Evolutionary conservation across 2,888 invertebrate genomes (phyloP), one percentile per base, ranked within the genome.

Genomic region (Apodemia zela): DNA sequence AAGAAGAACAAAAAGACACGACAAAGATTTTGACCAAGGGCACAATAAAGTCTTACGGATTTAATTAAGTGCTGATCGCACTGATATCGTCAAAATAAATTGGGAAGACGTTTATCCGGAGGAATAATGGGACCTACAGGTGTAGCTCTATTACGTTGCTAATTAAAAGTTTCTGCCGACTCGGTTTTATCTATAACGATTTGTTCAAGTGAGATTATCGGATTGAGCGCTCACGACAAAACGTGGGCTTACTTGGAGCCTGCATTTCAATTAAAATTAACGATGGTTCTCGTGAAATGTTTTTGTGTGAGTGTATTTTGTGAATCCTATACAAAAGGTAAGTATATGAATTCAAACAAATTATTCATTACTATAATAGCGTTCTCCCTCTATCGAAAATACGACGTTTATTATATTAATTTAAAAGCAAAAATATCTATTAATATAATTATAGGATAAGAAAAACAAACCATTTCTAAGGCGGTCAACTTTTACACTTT

Each of bases 111-210:
- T 62, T 67, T 68, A 70, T 72, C 70, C 60, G 33, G 59, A 57
- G 60, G 68, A 71, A 75, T 73, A 72, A 69, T 62, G 62, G 60
- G 60, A 66, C 63, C 63, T 75, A 70, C 76, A 77, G 76, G 75
- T 77, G 76, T 68, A 69, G 65, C 66, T 58, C 59, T 67, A 62
- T 66, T 65, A 65, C 35, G 64, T 62, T 66, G 68, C 70, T 77
- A 76, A 77, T 76, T 76, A 75, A 76, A 77, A 77, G 68, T 77
- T 77, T 76, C 69, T 72, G 64, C 67, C 57, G 74, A 74, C 68
- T 73, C 70, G 62, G 45, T 60, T 64, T 62, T 65, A 68, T 68
- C 68, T 62, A 58, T 54, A 58, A 59, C 65, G 65, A 69, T 69
- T 69, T 64, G 63, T 65, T 65, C 59, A 51, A 63, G 47, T 59